A percentile compares a stretch with the other conserved stretches of the same genome.
These are phyloP conservation scores for Scelioninae gen. 2 DNA, from an alignment of 2,888 invertebrate genomes.

Conservation along the genomic window DNA sequence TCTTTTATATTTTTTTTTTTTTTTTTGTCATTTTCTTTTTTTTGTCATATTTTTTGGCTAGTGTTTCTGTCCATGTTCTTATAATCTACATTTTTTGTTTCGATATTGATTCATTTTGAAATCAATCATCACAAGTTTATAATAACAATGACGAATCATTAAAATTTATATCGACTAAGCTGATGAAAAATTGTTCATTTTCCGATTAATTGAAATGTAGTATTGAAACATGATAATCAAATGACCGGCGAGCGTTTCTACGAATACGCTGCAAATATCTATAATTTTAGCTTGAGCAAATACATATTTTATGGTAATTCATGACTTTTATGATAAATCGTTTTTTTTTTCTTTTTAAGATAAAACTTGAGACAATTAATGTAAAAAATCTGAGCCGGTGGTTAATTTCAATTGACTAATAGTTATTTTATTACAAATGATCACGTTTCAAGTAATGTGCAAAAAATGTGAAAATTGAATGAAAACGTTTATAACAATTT, in stretches of 20 bases:
- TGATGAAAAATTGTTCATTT: conserved; percentile 16
- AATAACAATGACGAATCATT: conserved; percentile 18
- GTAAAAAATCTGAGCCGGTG: conserved; percentile 39
- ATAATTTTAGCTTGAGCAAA: conserved; percentile 48
- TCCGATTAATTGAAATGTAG: conserved; percentile 11
- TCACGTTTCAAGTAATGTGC: background rate
- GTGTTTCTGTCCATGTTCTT: conserved; percentile 36
- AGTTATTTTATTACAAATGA: conserved; percentile 26
- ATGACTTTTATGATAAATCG: too few relatives aligned
- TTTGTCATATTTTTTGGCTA: conserved; percentile 37
- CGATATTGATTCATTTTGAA: conserved; percentile 15
- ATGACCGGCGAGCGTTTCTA: conserved; percentile 23
- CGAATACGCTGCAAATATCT: conserved; percentile 22
- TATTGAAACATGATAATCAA: conserved; percentile 23
- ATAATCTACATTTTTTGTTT: conserved; percentile 30
- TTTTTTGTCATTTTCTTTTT: conserved; percentile 14
- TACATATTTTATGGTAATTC: too few relatives aligned
- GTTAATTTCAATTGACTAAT: conserved; percentile 42
- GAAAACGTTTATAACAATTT: background rate
- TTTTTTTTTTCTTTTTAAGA: too few relatives aligned
- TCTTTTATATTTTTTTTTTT: conserved; percentile 21
- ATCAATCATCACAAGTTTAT: conserved; percentile 10
- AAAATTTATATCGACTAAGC: conserved; percentile 21
- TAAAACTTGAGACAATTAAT: conserved; percentile 27
- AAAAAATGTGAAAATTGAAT: conserved; percentile 12